phyloP scores from a whole-genome alignment of 1,140 invertebrate genomes.

The Frieseomelitta varia region DNA sequence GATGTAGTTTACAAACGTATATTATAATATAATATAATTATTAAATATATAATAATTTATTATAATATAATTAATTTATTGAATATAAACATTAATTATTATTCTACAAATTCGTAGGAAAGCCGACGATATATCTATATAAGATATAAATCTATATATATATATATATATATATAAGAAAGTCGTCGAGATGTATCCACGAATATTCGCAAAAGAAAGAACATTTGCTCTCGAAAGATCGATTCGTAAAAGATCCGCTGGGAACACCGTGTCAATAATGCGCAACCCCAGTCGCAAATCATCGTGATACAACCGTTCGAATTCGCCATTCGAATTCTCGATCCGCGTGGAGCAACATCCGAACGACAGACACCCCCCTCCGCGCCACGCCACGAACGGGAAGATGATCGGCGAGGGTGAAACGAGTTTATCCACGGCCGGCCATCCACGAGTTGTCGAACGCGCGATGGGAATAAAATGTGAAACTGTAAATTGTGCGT shows the following conservation, averaged over 20 bases:
- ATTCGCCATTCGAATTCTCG: slow-evolving; percentile 7
- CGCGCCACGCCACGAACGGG: not conserved
- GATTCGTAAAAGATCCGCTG: not conserved
- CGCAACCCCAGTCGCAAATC: not conserved
- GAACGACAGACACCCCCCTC: not conserved
- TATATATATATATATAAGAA: no score
- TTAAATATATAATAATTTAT: no score
- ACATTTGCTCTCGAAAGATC: not conserved
- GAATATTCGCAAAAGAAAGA: not conserved
- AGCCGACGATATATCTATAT: no score
- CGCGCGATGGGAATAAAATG: slow-evolving; percentile 81
- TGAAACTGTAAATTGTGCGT: slow-evolving; percentile 83
- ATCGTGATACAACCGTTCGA: not conserved
- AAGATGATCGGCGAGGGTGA: slow-evolving; percentile 62
- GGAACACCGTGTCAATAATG: no score
- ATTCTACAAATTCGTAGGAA: no score
- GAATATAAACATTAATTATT: no score
- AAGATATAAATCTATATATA: no score
- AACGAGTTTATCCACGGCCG: slow-evolving; percentile 65
- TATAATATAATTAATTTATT: no score
- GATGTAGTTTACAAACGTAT: no score
- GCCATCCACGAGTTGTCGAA: slow-evolving; percentile 57
- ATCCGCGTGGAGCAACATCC: not conserved
- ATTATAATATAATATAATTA: no score
- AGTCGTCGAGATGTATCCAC: no score